Percentiles rank a stretch among this genome's conserved stretches.
These are phyloP conservation scores for Gulo gulo DNA, from an alignment of 2,113 vertebrate species.

Conservation along the genomic window DNA sequence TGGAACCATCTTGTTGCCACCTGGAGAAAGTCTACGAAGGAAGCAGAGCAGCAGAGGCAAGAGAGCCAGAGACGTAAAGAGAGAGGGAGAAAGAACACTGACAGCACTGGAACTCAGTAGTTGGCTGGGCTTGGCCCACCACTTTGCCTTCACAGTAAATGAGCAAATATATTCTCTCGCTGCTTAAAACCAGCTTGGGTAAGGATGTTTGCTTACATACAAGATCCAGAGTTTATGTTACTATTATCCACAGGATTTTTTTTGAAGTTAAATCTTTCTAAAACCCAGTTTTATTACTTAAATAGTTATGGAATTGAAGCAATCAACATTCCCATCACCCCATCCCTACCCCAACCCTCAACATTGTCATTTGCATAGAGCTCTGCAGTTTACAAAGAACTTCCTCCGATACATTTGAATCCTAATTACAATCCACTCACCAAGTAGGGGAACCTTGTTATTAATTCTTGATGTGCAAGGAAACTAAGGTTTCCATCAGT, in stretches of 20 bases:
- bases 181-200: neutral
- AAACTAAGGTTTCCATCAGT: slow-evolving; percentile 6
- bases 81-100: neutral
- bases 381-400: neutral
- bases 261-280: neutral
- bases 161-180: neutral
- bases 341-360: neutral
- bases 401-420: neutral
- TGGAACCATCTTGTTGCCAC: slow-evolving; percentile 45
- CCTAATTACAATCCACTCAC: neutral
- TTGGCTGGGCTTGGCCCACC: neutral
- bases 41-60: neutral
- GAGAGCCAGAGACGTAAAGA: neutral
- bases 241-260: neutral
- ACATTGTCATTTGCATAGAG: neutral
- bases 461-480: neutral
- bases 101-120: neutral
- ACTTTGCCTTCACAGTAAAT: neutral
- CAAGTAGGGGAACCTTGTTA: neutral
- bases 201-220: neutral
- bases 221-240: neutral
- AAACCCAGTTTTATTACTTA: neutral
- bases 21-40: slow-evolving; percentile 35
- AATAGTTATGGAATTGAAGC: neutral
- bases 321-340: neutral